Evolutionary conservation across 2,113 vertebrate species (phyloP).

Genomic region (Salvelinus fontinalis): DNA sequence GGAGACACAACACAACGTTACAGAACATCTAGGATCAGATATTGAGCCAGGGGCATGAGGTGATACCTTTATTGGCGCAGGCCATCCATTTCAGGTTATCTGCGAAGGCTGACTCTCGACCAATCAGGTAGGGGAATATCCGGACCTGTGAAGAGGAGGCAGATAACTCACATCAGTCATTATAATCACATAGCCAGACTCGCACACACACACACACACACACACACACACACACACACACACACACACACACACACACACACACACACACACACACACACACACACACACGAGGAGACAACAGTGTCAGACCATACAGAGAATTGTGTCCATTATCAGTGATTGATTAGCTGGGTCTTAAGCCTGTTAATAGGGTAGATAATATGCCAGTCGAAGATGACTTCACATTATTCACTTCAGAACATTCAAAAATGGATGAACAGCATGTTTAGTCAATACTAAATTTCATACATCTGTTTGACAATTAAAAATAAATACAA

Average conservation of each 20-base stretch:
- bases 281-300: slow-evolving; percentile 38
- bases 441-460: too few relatives aligned
- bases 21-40: slow-evolving; percentile 75
- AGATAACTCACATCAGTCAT: slow-evolving; percentile 61
- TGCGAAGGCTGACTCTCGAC: slow-evolving; percentile 95
- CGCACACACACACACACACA: not conserved
- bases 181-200: slow-evolving; percentile 60
- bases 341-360: slow-evolving; percentile 38
- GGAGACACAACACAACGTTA: too few relatives aligned
- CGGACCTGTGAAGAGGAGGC: slow-evolving; percentile 82
- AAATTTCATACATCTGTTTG: too few relatives aligned
- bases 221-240: too few relatives aligned
- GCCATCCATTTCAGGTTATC: slow-evolving; percentile 99
- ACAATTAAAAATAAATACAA: too few relatives aligned
- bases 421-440: too few relatives aligned
- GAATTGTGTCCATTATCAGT: slow-evolving; percentile 35
- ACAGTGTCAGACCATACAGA: slow-evolving; percentile 11
- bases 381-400: too few relatives aligned
- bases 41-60: slow-evolving; percentile 65
- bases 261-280: too few relatives aligned
- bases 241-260: too few relatives aligned
- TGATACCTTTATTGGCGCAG: slow-evolving; percentile 97
- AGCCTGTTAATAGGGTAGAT: too few relatives aligned
- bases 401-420: slow-evolving; percentile 1
- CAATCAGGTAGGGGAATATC: slow-evolving; percentile 97